phyloP scores from a whole-genome alignment of 2,113 vertebrate species.

The Petroica traversi region DNA sequence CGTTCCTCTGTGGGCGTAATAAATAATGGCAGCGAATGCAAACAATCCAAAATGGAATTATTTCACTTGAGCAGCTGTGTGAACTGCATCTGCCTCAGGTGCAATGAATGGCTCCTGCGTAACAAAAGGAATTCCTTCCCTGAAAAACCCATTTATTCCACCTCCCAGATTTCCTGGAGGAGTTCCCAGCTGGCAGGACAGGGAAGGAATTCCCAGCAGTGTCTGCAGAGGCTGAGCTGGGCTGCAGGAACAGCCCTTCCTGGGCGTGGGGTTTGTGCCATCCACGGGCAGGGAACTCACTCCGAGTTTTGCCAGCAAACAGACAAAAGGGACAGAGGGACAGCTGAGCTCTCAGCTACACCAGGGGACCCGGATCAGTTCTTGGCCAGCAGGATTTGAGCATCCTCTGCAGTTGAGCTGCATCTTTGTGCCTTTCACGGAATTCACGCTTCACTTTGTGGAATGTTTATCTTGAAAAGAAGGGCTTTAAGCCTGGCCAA shows the following conservation, averaged over 20 bases:
- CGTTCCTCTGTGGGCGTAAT: not conserved
- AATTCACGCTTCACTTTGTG: not conserved
- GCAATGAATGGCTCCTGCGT: not conserved
- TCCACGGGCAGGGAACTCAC: not conserved
- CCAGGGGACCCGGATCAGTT: not conserved
- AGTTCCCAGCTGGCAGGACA: not conserved
- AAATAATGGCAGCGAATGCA: not conserved
- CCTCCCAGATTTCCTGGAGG: not conserved
- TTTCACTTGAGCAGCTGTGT: not conserved
- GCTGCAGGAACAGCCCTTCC: not conserved
- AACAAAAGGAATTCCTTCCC: not conserved
- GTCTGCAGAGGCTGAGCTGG: not conserved
- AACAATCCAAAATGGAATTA: not conserved
- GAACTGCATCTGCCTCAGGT: not conserved
- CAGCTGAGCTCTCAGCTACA: not conserved
- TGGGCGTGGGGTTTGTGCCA: fast-evolving
- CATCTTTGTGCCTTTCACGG: not conserved
- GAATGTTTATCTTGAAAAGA: not conserved
- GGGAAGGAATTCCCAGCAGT: not conserved
- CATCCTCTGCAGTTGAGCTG: not conserved
- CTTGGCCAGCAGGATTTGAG: not conserved
- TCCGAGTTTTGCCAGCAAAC: not conserved
- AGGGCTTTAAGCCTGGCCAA: not conserved
- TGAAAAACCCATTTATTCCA: not conserved
- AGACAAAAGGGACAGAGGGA: too few species aligned